Evolutionary conservation across 2,888 invertebrate species (phyloP).

Genomic region (Parelbella ahira): DNA sequence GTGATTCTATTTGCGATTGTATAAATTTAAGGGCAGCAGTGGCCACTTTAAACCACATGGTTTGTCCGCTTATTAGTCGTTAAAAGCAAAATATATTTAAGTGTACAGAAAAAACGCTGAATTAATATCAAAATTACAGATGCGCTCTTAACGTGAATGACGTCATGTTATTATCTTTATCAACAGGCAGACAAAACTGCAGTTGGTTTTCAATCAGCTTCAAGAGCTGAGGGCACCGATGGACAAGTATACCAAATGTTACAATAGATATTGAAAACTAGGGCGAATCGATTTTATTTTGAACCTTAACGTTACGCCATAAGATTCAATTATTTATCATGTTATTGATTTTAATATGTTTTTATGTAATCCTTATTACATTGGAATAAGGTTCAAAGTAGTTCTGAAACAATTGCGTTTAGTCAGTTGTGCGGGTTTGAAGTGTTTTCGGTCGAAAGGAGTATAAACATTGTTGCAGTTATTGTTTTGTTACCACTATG

Average conservation of each 20-base stretch:
- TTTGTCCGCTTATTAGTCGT: no score
- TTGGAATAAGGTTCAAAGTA: background rate
- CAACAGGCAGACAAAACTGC: constrained; percentile 65
- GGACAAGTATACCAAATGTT: constrained; percentile 59
- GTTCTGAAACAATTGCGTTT: constrained; percentile 7
- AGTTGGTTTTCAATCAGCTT: constrained; percentile 73
- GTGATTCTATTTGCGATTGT: no score
- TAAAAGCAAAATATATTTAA: no score
- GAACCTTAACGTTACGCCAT: constrained; percentile 3
- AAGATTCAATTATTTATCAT: background rate
- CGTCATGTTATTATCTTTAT: constrained; percentile 63
- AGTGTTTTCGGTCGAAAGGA: constrained; percentile 23
- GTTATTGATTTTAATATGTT: background rate
- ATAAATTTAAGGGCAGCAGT: no score
- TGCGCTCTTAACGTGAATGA: constrained; percentile 56
- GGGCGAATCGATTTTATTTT: background rate
- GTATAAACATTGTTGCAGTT: constrained; percentile 18
- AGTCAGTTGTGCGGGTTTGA: constrained; percentile 18
- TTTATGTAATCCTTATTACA: background rate
- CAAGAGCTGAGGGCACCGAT: constrained; percentile 46
- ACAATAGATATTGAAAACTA: constrained; percentile 33
- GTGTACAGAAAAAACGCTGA: no score
- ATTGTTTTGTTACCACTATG: constrained; percentile 23
- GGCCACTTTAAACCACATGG: no score
- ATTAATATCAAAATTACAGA: constrained; percentile 41